These are phyloP conservation scores for Bostrychus sinensis DNA, from an alignment of 2,113 vertebrate species.

Conservation along the genomic window DNA sequence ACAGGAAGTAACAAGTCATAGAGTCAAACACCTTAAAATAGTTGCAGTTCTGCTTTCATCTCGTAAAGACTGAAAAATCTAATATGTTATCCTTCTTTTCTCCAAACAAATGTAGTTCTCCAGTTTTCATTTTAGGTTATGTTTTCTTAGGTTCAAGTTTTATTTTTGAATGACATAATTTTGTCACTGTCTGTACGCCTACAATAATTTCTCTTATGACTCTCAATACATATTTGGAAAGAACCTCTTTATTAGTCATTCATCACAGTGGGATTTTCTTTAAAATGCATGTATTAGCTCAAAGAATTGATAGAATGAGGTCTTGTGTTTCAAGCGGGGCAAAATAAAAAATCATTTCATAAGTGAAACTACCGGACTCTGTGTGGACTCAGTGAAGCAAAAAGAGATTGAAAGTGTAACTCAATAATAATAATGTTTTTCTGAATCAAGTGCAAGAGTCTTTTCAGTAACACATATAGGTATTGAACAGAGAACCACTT, in stretches of 20 bases:
- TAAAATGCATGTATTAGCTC: too few relatives aligned
- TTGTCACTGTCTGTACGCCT: neutral
- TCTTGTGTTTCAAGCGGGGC: too few relatives aligned
- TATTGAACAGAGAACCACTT: too few relatives aligned
- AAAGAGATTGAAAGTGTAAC: constrained; percentile 51
- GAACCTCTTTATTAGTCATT: constrained; percentile 2
- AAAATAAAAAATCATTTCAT: too few relatives aligned
- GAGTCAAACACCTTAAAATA: constrained; percentile 67
- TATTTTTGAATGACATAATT: neutral
- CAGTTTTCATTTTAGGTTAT: neutral
- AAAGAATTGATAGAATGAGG: too few relatives aligned
- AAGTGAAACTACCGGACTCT: too few relatives aligned
- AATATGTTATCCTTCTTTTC: neutral
- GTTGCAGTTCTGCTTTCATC: constrained; percentile 68
- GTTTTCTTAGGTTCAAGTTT: neutral
- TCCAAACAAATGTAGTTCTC: constrained; percentile 12
- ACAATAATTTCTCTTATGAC: constrained; percentile 33
- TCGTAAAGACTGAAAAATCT: constrained; percentile 2
- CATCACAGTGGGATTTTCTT: too few relatives aligned
- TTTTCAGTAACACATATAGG: too few relatives aligned
- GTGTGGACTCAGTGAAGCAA: too few relatives aligned
- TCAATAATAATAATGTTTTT: constrained; percentile 48
- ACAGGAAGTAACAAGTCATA: constrained; percentile 78
- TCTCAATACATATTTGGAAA: constrained; percentile 15
- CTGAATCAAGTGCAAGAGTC: constrained; percentile 24